These are phyloP conservation scores for Acrobeloides nanus DNA, from an alignment of 2,888 invertebrate genomes.

Conservation along the genomic window DNA sequence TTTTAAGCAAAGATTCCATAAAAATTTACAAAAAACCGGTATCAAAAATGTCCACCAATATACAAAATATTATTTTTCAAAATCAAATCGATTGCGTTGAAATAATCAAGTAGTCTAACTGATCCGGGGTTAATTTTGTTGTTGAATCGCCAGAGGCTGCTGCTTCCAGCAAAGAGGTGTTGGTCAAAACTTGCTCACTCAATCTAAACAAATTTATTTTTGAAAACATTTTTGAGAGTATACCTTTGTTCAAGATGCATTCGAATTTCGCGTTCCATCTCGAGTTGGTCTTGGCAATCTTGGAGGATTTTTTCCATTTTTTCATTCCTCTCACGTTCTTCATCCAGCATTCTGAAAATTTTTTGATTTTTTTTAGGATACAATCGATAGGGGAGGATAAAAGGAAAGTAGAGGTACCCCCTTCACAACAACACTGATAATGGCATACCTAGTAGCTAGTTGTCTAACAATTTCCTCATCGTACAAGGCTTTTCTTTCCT, in stretches of 20 bases:
- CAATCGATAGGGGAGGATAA: too few relatives aligned
- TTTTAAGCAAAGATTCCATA: too few relatives aligned
- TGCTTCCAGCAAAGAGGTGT: constrained; percentile 1
- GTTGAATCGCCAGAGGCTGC: neutral
- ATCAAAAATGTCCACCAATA: too few relatives aligned
- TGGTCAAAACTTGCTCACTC: too few relatives aligned
- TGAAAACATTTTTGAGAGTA: too few relatives aligned
- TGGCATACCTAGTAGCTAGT: constrained; percentile 28
- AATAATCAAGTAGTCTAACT: constrained; percentile 29
- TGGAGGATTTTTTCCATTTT: constrained; percentile 30
- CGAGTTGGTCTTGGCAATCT: constrained; percentile 29
- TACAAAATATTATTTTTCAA: too few relatives aligned
- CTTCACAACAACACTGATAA: neutral
- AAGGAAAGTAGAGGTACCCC: too few relatives aligned
- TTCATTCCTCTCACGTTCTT: constrained; percentile 35
- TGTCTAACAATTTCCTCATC: constrained; percentile 40
- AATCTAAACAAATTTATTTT: too few relatives aligned
- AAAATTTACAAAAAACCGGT: too few relatives aligned
- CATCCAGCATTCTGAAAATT: constrained; percentile 32
- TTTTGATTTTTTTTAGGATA: too few relatives aligned
- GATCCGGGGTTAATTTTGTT: neutral
- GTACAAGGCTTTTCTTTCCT: constrained; percentile 30
- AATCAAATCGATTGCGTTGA: constrained; percentile 43
- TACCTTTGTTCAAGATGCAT: constrained; percentile 13
- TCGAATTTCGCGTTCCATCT: constrained; percentile 12